phyloP scores from a whole-genome alignment of 2,113 vertebrate genomes.

The Peromyscus leucopus region DNA sequence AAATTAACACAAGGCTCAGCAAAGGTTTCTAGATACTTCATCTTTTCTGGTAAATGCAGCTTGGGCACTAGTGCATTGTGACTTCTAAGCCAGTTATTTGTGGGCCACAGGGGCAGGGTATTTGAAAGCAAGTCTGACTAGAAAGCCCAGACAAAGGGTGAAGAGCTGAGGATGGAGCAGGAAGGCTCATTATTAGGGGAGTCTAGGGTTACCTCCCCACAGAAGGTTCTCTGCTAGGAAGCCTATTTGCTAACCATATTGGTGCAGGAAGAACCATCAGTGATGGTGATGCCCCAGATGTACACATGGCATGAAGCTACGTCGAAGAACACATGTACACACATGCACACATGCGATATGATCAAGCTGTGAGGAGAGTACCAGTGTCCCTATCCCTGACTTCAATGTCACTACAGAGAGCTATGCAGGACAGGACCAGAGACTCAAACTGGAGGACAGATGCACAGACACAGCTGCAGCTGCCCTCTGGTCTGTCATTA shows the following conservation, averaged over 20 bases:
- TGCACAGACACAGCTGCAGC: not conserved
- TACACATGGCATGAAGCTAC: not conserved
- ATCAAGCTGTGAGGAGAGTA: accelerated
- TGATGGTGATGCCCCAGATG: not conserved
- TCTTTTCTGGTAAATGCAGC: too few species aligned
- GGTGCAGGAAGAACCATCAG: not conserved
- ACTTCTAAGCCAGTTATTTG: not conserved
- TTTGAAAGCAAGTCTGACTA: not conserved
- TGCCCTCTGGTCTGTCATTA: not conserved
- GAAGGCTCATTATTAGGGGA: not conserved
- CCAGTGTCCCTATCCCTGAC: not conserved
- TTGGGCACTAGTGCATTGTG: accelerated
- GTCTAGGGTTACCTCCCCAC: not conserved
- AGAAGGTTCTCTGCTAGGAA: not conserved
- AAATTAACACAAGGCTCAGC: accelerated
- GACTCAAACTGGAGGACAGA: not conserved
- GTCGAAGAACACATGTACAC: accelerated
- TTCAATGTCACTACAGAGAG: not conserved
- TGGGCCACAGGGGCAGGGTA: accelerated
- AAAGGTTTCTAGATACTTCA: not conserved
- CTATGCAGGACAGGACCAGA: not conserved
- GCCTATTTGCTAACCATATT: not conserved
- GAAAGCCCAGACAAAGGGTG: not conserved
- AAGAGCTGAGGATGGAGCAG: not conserved
- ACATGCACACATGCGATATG: accelerated